Evolutionary conservation across 2,113 vertebrate genomes (phyloP), one percentile per base, ranked within the genome.

Genomic region (Onychorhynchus coronatus): DNA sequence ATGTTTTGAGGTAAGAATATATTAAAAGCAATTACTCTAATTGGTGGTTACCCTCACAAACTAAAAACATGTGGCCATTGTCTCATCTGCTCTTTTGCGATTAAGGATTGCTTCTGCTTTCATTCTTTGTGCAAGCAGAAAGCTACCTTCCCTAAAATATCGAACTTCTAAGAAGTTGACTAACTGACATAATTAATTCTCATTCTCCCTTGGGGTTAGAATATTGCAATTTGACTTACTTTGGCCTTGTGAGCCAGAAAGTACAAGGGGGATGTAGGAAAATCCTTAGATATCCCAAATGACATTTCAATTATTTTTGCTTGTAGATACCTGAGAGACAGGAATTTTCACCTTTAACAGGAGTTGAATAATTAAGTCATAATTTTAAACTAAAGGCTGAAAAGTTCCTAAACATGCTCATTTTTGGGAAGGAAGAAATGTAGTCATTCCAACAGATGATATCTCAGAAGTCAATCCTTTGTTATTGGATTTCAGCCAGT

Each of bases 251-350:
- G 46, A 62, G 13, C 4, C 67, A 93, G 28, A 76, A 88, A 74
- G 14, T 27, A 59, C 5, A 17, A 9, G 8, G 14, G 14, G 5
- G 1, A 1, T 7, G 4, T 5, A 42, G 23, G 13, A 41, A 68
- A 86, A 80, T 37, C 19, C 23, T 70, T n/a, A 46, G 35, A 63
- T 55, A 72, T 20, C 30, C 44, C 61, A 42, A 85, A 76, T 4
- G 3, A 44, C 8, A 55, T 31, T 30, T 63, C 0, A 1, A 3
- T 16, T 41, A 62, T 70, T 85, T 77, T 55, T 75, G 4, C 13
- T 44, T 82, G 21, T 41, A 75, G 16, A 15, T 33, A 61, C 8
- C 15, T 65, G 19, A 9, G 19, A 82, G 28, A 72, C 5, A 52
- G 11, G 21, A 49, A 2, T 15, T 91, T 82, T 85, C 18, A 3